Evolutionary conservation across 2,113 vertebrate genomes (phyloP).

Genomic region (Pomatostomus ruficeps): DNA sequence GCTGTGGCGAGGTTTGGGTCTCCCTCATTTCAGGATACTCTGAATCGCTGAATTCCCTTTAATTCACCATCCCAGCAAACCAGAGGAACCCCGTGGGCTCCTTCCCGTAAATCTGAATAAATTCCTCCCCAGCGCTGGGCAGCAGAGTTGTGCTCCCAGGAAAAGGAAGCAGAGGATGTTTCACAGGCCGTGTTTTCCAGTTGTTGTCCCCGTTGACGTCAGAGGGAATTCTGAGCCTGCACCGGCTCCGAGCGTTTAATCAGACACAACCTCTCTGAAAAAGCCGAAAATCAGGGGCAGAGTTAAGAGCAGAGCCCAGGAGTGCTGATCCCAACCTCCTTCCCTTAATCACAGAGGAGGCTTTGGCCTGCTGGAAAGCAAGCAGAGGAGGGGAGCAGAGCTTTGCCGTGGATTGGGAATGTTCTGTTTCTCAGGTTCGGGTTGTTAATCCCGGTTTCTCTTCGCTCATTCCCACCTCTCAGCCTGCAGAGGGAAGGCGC

Average conservation of each 20-base stretch:
- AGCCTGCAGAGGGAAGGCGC: not conserved
- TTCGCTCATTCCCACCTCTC: not conserved
- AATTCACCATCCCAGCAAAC: not conserved
- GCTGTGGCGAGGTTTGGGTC: not conserved
- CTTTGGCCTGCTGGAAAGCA: not conserved
- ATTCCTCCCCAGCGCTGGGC: not conserved
- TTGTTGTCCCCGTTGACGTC: not conserved
- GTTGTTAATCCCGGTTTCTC: not conserved
- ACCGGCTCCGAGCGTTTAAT: not conserved
- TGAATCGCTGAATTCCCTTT: not conserved
- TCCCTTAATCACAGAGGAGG: not conserved
- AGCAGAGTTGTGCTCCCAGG: not conserved
- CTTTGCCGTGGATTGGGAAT: not conserved
- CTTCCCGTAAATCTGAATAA: not conserved
- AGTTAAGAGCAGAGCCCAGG: not conserved
- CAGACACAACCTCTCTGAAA: rapidly evolving
- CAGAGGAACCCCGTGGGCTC: not conserved
- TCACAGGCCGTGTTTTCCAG: too few species aligned
- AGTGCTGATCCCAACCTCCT: not conserved
- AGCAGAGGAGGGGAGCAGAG: not conserved
- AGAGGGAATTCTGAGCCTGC: not conserved
- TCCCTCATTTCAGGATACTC: not conserved
- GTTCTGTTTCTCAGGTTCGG: not conserved
- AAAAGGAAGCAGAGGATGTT: too few species aligned
- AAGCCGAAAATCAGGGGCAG: not conserved